Evolutionary conservation across 2,888 invertebrate genomes (phyloP), one percentile per base, ranked within the genome.

Genomic region (Chaetoderma sp.): DNA sequence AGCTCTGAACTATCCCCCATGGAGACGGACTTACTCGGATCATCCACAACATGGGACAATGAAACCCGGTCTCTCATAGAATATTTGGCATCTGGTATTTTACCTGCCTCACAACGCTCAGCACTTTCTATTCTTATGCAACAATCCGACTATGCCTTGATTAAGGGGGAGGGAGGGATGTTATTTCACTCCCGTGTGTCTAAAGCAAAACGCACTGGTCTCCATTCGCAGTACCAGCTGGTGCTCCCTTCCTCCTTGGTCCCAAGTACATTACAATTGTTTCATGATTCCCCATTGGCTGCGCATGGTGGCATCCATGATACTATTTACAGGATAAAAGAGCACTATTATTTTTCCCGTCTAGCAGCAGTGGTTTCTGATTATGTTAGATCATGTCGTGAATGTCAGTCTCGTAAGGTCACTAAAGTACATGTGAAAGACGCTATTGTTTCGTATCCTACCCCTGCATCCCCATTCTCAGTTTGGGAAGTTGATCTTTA

Each of bases 91-190:
- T n/a, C 45, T 1, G 63, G 45, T 36, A 33, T 25, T 23, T 23
- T 70, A 13, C 68, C 73, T 13, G 32, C 52, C 23, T 67, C 65
- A 44, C 70, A 71, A 36, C 67, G 56, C 21, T 2, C 16, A 16
- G 68, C 70, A 16, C 25, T 70, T 28, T 49, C 50, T 5, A 25
- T 63, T 30, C n/a, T 63, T 2, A 13, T 63, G 8, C 28, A 28
- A 39, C 23, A 28, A 25, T 30, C 50, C 2, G 57, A 57, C 42
- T 63, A 50, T 50, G 23, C 18, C 16, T n/a, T 50, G 21, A 25
- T 47, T 18, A 27, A 58, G 18, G 44, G 27, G 10, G n/a, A n/a
- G n/a, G n/a, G n/a, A n/a, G n/a, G n/a, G n/a, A 13, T 56, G 13
- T 58, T 63, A 18, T 52, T 57, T 30, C 58, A 58, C 33, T 50